phyloP scores from a whole-genome alignment of 2,113 vertebrate genomes.

The Corvus cornix region DNA sequence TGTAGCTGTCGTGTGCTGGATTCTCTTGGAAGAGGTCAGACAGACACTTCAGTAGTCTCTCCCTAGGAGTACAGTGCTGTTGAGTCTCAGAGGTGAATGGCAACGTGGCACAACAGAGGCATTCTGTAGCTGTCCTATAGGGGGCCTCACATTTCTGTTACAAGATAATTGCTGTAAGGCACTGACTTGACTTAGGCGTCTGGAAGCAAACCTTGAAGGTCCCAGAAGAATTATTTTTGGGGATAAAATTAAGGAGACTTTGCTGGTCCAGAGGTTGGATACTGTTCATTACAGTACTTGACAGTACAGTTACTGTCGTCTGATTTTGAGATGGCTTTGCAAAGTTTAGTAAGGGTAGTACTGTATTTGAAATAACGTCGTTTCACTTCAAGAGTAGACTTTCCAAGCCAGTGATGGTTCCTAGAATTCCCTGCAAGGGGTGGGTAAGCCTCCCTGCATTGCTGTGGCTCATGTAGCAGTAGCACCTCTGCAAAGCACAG shows the following conservation, averaged over 20 bases:
- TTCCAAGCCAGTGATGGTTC: not conserved
- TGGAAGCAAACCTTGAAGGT: not conserved
- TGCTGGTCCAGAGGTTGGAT: not conserved
- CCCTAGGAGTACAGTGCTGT: not conserved
- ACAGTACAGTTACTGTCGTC: not conserved
- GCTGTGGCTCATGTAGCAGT: not conserved
- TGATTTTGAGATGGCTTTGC: not conserved
- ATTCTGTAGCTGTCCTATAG: not conserved
- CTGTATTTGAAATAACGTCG: not conserved
- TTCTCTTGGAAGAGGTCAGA: not conserved
- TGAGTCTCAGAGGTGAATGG: not conserved
- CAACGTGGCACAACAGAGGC: not conserved
- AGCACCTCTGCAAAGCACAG: not conserved
- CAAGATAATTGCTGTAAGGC: not conserved
- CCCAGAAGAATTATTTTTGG: not conserved
- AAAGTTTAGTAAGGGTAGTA: not conserved
- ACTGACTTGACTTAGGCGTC: not conserved
- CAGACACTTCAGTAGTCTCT: not conserved
- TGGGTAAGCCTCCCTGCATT: not conserved
- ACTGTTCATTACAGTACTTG: not conserved
- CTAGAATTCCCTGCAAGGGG: not conserved
- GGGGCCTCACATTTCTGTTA: not conserved
- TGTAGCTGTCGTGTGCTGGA: not conserved
- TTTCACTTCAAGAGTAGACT: not conserved
- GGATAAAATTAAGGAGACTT: not conserved